Conservation (phyloP, 30 jellyfish, hydroid and myxozoan genomes). For the Calvadosia cruxmelitensis region DNA sequence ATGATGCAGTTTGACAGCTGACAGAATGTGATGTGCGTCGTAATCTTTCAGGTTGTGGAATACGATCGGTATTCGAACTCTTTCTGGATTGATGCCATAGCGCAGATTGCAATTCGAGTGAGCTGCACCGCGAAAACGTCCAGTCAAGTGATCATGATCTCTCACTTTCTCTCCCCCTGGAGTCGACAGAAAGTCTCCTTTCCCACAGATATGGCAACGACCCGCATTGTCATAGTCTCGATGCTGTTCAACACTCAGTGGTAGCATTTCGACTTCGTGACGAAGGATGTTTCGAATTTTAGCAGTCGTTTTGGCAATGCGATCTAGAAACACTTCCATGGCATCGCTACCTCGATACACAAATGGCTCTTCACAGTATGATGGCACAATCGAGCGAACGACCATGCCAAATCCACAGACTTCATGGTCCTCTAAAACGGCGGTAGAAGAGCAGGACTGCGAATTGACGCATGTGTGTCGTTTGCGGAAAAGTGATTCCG, state of each 20-base stretch:
- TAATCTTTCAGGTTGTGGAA: slow-evolving; percentile 33
- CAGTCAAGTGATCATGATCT: slow-evolving; percentile 48
- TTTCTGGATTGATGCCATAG: slow-evolving; percentile 4
- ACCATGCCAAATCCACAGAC: neutral
- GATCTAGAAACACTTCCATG: neutral
- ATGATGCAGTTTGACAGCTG: slow-evolving; percentile 16
- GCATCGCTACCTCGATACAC: neutral
- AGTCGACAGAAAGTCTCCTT: no score
- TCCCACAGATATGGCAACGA: no score
- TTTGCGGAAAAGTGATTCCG: no score
- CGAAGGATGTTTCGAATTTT: neutral
- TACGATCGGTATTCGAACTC: slow-evolving; percentile 12
- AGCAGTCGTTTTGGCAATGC: neutral
- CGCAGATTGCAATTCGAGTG: slow-evolving; percentile 26
- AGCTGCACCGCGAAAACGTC: slow-evolving; percentile 42
- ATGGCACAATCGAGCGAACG: neutral
- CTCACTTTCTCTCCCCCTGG: no score
- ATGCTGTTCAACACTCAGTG: no score
- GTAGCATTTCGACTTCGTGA: no score
- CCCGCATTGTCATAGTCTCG: no score
- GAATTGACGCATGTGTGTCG: no score
- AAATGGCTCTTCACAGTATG: neutral
- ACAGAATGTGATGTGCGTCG: slow-evolving; percentile 33
- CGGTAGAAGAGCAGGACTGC: no score
- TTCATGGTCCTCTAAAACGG: neutral